Evolutionary conservation across 1,140 invertebrate genomes (phyloP), one percentile per base, ranked within the genome.

Genomic region (Drosophila kikkawai): DNA sequence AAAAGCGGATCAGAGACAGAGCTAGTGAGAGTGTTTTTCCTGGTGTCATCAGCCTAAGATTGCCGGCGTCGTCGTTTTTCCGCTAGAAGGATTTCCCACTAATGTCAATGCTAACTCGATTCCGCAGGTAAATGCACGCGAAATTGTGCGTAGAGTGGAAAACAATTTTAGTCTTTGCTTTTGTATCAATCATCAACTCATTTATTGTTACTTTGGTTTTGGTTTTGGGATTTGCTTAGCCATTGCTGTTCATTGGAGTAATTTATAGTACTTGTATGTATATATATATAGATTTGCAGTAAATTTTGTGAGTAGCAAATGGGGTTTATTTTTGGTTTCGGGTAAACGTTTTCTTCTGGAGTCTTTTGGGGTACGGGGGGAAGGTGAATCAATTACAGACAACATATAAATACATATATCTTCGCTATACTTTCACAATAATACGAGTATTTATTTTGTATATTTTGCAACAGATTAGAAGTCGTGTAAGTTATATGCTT

Each of bases 121-220:
- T 64, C 41, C 55, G 47, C 80, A 87, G 83, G 83, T 87, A 83
- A 67, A 75, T 51, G 80, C 80, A 80, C 65, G 84, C 76, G 45
- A 87, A 83, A 87, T 88, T 83, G 74, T 80, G 77, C 78, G 77
- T 80, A n/a, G 39, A 56, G 42, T 68, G 76, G 47, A 75, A 79
- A 45, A 68, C 78, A 75, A 50, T 75, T 58, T 70, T 39, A 42
- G 44, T 51, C 47, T 65, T 66, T 74, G 65, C 65, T 82, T 79
- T 80, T 83, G 78, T 84, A 88, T 90, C 81, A 85, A 90, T 88
- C 84, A 90, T 90, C 82, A 88, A 90, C 85, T 81, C 85, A 75
- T 88, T 90, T 88, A 90, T 88, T 90, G 84, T 90, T 90, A 90
- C 70, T 90, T 76, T 80, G 45, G 44, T 45, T 60, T 66, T 57